Evolutionary conservation across 2,113 vertebrate genomes (phyloP).

Genomic region (Zosterops lateralis): DNA sequence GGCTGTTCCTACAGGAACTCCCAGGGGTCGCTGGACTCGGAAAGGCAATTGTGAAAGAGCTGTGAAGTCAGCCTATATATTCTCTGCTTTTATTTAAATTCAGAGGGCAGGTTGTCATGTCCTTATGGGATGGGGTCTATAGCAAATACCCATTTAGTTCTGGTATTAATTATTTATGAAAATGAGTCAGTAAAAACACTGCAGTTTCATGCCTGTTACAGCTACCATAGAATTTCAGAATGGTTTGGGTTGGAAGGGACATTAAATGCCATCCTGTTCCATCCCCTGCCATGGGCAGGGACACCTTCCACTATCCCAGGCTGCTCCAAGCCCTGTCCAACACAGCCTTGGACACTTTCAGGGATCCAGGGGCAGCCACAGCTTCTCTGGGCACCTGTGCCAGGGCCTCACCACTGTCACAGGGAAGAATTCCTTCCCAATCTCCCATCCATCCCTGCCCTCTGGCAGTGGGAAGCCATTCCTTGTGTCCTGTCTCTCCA

Average conservation of each 20-base stretch:
- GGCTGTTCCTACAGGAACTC: background rate
- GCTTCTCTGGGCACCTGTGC: background rate
- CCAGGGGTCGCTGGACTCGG: fast-evolving
- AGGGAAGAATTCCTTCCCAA: fast-evolving
- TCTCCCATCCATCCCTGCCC: fast-evolving
- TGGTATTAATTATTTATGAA: background rate
- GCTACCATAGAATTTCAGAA: background rate
- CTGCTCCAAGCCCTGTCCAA: fast-evolving
- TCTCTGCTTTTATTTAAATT: background rate
- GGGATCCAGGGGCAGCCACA: background rate
- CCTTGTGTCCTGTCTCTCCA: background rate
- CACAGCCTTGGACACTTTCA: background rate
- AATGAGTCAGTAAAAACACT: background rate
- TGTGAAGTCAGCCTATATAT: background rate
- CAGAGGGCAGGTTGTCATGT: background rate
- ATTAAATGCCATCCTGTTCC: fast-evolving
- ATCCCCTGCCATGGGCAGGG: fast-evolving
- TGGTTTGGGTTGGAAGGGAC: background rate
- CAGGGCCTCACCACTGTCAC: fast-evolving
- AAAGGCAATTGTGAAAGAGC: background rate
- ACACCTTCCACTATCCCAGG: fast-evolving
- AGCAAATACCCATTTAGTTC: background rate
- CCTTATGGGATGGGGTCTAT: background rate
- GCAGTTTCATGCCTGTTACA: background rate
- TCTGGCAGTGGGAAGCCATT: background rate